These are phyloP conservation scores for Syngnathoides biaculeatus DNA, from an alignment of 2,113 vertebrate genomes.

Conservation along the genomic window DNA sequence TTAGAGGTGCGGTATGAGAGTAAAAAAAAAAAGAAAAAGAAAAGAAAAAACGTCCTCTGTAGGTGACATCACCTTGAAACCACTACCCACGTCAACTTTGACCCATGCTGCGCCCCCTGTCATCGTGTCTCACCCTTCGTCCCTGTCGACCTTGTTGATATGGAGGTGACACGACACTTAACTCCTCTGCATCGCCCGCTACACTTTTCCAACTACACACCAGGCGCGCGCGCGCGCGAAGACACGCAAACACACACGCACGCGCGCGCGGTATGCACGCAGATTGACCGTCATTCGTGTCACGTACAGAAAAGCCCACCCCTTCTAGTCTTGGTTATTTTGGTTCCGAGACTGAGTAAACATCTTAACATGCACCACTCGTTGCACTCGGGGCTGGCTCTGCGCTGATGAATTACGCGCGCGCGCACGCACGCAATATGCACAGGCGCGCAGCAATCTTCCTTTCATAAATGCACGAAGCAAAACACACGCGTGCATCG, in stretches of 20 bases:
- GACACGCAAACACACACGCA: too few relatives aligned
- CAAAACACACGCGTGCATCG: conserved; percentile 23
- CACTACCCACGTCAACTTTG: conserved; percentile 13
- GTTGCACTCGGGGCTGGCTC: conserved; percentile 36
- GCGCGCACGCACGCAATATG: neutral
- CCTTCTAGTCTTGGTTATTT: neutral
- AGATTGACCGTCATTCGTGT: conserved; percentile 48
- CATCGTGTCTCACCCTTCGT: conserved; percentile 6
- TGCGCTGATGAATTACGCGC: conserved; percentile 22
- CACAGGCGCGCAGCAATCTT: conserved; percentile 9
- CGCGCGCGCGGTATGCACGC: conserved; percentile 37
- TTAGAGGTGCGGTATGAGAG: neutral
- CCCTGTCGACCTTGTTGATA: conserved; percentile 50
- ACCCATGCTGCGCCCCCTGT: neutral
- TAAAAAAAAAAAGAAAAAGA: too few relatives aligned
- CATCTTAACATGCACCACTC: conserved; percentile 56
- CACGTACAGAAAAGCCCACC: conserved; percentile 61
- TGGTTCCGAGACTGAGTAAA: conserved; percentile 24
- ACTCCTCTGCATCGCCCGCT: conserved; percentile 42
- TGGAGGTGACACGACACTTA: conserved; percentile 30
- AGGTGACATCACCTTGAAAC: neutral
- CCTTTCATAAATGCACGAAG: conserved; percentile 51
- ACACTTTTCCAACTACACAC: conserved; percentile 17
- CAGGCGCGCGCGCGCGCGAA: neutral
- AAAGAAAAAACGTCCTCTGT: neutral